Base-by-base conservation (phyloP, 2,888 invertebrate genomes). In the Gnatocerus cornutus region DNA sequence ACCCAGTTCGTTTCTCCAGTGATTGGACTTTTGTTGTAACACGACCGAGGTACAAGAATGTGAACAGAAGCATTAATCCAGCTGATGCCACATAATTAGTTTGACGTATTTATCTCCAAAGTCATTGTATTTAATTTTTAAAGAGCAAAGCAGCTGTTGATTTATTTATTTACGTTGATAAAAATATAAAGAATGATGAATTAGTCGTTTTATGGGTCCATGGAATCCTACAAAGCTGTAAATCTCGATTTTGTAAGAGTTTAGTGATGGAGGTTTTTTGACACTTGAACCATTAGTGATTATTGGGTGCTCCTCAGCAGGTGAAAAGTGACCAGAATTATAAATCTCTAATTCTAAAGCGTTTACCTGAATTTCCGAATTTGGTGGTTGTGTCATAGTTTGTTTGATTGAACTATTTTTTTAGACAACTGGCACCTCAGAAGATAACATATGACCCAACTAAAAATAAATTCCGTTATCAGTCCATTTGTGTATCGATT, bases 381-480 rank as follows among this genome's bases (percentile, higher is more conserved):
- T 45, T 43, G 12, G 7, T 14, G 52, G 30, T 33, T 33, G 16
- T 55, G 16, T 37, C 16, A 41, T 55, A 46, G 46, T 29, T 43
- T 10, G 30, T 14, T 46, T 30, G 59, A 46, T 59, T 59, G 41
- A 12, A 46, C 16, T 55, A 65, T 68, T 68, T 63, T 62, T 68
- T 63, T 68, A 68, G 63, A 68, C 68, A 56, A 56, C 53, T 70
- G 73, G 74, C 74, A 73, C 71, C 74, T 70, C 37, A 71, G 65
- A 50, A 43, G 74, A 74, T 74, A 74, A 74, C 74, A 71, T 71
- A 68, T 74, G 74, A 74, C 74, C 74, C 65, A 74, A 48, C 50
- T 71, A 71, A 73, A 72, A 68, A 63, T 68, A 68, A 61, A 14
- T 39, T 5, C 29, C 4, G 37, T 61, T 61, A 61, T 61, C 61